A percentile compares a stretch with the other conserved stretches of the same genome.
phyloP scores from a whole-genome alignment of 1,140 invertebrate species.

The Drosophila varians region DNA sequence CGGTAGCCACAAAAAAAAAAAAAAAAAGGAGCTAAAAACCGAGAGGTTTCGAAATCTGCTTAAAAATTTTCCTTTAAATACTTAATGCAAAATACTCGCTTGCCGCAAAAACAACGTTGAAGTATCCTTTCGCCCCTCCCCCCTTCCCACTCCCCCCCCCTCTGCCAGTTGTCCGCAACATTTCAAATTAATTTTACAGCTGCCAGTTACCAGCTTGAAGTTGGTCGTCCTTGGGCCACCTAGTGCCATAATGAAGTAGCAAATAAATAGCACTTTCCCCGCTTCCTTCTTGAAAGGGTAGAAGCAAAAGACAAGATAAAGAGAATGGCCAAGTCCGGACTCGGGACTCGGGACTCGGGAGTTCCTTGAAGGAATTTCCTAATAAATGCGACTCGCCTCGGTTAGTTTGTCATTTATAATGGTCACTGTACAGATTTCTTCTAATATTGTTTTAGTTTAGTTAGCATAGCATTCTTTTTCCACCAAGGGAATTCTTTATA shows the following conservation, averaged over 20 bases:
- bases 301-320: conserved; percentile 11
- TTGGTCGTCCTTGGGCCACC: conserved; percentile 38
- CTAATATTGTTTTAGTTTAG: no score
- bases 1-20: not conserved
- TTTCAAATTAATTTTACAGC: conserved; percentile 78
- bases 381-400: conserved; percentile 54
- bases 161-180: conserved; percentile 38
- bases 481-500: no score
- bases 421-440: not conserved
- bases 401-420: conserved; percentile 63
- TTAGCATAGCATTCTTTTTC: no score
- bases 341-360: no score
- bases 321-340: conserved; percentile 15
- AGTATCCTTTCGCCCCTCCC: not conserved
- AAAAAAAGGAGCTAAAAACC: not conserved
- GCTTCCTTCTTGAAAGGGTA: no score
- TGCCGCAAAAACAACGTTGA: conserved; percentile 8
- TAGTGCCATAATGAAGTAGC: conserved; percentile 71
- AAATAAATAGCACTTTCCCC: conserved; percentile 66
- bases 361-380: conserved; percentile 25
- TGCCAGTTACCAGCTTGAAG: conserved; percentile 46
- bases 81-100: conserved; percentile 56
- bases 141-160: no score
- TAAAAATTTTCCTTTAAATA: conserved; percentile 60
- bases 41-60: conserved; percentile 32